Percentiles rank a stretch among this genome's conserved stretches.
phyloP scores from a whole-genome alignment of 2,113 vertebrate species.

The Myotis yumanensis region DNA sequence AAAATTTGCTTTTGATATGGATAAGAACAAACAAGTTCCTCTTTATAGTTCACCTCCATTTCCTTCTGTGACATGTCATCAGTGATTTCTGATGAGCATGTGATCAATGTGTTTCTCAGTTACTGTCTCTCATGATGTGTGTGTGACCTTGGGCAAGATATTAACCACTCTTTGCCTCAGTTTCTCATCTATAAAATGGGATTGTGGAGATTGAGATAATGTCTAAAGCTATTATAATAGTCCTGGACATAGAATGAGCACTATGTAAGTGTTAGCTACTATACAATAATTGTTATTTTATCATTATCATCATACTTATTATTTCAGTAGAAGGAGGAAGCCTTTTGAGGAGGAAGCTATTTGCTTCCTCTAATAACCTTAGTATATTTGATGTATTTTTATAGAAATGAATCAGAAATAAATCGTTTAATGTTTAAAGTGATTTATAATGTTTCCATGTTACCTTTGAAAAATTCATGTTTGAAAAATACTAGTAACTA shows the following conservation, averaged over 20 bases:
- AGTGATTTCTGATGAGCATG: not conserved
- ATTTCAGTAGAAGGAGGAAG: not conserved
- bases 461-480: constrained; percentile 47
- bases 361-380: not conserved
- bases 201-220: not conserved
- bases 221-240: not conserved
- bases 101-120: not conserved
- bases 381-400: constrained; percentile 5
- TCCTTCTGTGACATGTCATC: not conserved
- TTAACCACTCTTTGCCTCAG: not conserved
- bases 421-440: constrained; percentile 42
- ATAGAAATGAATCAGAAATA: not conserved
- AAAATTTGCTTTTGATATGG: not conserved
- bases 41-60: not conserved
- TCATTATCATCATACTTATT: not conserved
- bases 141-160: not conserved
- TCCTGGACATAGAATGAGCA: not conserved
- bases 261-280: not conserved
- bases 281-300: not conserved
- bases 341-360: not conserved
- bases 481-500: constrained; percentile 1
- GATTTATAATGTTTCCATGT: not conserved
- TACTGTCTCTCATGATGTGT: not conserved
- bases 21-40: not conserved
- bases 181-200: not conserved